phyloP scores from a whole-genome alignment of 1,140 invertebrate genomes.

The Schlechtendalia chinensis region DNA sequence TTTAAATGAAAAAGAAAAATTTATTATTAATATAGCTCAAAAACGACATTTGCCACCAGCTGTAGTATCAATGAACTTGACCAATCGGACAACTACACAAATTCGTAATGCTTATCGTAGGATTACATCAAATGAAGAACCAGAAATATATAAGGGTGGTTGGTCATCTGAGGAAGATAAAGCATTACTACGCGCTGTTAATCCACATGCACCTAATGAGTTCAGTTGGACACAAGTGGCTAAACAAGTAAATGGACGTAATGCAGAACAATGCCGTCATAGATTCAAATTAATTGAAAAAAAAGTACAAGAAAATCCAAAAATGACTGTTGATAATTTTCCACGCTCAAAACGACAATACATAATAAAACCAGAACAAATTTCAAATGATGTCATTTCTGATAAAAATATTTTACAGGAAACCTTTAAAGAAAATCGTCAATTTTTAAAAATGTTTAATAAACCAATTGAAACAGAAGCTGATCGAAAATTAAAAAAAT shows the following conservation, averaged over 20 bases:
- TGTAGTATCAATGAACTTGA: constrained; percentile 42
- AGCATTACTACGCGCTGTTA: not conserved
- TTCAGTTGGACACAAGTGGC: constrained; percentile 12
- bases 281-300: constrained; percentile 40
- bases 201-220: not conserved
- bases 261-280: constrained; percentile 38
- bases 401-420: not conserved
- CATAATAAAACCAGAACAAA: not conserved
- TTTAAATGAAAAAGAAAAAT: constrained; percentile 15
- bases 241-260: constrained; percentile 34
- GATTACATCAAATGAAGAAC: not conserved
- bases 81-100: constrained; percentile 32
- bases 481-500: constrained; percentile 38
- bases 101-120: constrained; percentile 38
- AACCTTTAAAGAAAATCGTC: constrained; percentile 11
- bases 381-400: not conserved
- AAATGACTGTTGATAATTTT: not conserved
- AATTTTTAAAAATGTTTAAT: not conserved
- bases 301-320: constrained; percentile 2
- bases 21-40: constrained; percentile 22
- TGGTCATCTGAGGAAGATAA: constrained; percentile 34
- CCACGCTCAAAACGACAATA: not conserved
- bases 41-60: constrained; percentile 16
- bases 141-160: constrained; percentile 7
- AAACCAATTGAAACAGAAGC: not conserved